Conservation (phyloP, 1,140 invertebrate species). For the Eurosta solidaginis region DNA sequence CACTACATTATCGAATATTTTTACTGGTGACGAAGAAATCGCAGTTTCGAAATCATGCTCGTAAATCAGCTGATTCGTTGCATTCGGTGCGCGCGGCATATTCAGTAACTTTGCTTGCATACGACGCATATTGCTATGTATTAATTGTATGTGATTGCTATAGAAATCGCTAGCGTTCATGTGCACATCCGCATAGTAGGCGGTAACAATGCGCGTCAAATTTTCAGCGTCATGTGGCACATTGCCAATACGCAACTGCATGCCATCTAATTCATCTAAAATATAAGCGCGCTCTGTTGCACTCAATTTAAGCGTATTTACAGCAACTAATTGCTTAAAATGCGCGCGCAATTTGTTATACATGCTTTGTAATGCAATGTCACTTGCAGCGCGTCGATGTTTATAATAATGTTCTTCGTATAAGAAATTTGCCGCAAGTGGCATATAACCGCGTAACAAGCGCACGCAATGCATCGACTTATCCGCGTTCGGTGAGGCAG, state of each 20-base stretch:
- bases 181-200: slow-evolving; percentile 37
- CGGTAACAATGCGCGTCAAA: slow-evolving; percentile 11
- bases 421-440: slow-evolving; percentile 41
- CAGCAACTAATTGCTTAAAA: slow-evolving; percentile 35
- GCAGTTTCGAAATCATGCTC: slow-evolving; percentile 37
- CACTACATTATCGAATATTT: slow-evolving; percentile 44
- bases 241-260: slow-evolving; percentile 46
- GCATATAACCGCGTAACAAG: slow-evolving; percentile 42
- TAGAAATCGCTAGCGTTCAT: slow-evolving; percentile 37
- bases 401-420: slow-evolving; percentile 41
- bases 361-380: slow-evolving; percentile 34
- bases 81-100: background rate
- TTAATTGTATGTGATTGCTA: slow-evolving; percentile 41
- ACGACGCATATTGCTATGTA: slow-evolving; percentile 33
- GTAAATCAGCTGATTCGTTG: slow-evolving; percentile 33
- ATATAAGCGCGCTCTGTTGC: slow-evolving; percentile 35
- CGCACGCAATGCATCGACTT: slow-evolving; percentile 35
- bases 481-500: background rate
- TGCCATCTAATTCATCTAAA: slow-evolving; percentile 34
- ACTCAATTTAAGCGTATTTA: slow-evolving; percentile 39
- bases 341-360: slow-evolving; percentile 31
- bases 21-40: slow-evolving; percentile 43
- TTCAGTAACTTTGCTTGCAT: slow-evolving; percentile 35
- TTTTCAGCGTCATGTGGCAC: slow-evolving; percentile 32
- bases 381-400: slow-evolving; percentile 28